Conservation (phyloP, 2,888 invertebrate genomes). For the Eustalomyia histrio region DNA sequence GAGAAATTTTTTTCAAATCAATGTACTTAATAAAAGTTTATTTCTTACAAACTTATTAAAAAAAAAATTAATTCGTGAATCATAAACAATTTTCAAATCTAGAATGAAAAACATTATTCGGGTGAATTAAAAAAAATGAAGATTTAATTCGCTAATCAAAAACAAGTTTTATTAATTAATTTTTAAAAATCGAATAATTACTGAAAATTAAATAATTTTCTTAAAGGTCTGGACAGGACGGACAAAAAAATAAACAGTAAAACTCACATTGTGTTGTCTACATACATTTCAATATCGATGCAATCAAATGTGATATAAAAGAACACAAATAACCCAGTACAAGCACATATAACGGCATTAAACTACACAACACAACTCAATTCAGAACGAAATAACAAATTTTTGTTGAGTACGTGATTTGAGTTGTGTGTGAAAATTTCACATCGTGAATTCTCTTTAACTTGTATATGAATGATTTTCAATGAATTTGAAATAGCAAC, state of each 20-base stretch:
- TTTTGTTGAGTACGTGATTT: constrained; percentile 31
- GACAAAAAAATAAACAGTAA: neutral
- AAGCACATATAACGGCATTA: neutral
- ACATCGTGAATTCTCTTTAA: constrained; percentile 17
- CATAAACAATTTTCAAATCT: no score
- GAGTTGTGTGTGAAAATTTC: constrained; percentile 27
- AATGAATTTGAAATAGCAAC: neutral
- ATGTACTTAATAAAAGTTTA: no score
- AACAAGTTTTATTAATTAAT: no score
- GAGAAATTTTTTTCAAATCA: no score
- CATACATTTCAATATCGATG: constrained; percentile 20
- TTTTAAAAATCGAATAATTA: no score
- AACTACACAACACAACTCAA: neutral
- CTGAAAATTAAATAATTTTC: no score
- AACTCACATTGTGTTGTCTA: neutral
- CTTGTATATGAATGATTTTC: constrained; percentile 2
- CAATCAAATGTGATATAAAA: constrained; percentile 18
- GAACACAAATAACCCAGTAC: neutral
- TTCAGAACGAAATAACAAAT: constrained; percentile 7
- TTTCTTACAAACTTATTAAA: no score
- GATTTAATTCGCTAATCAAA: no score
- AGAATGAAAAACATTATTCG: no score
- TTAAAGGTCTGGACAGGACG: no score
- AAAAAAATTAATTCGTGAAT: no score
- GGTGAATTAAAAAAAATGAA: no score